phyloP scores from a whole-genome alignment of 2,797 vertebrate genomes.

The Acropternis orthonyx region DNA sequence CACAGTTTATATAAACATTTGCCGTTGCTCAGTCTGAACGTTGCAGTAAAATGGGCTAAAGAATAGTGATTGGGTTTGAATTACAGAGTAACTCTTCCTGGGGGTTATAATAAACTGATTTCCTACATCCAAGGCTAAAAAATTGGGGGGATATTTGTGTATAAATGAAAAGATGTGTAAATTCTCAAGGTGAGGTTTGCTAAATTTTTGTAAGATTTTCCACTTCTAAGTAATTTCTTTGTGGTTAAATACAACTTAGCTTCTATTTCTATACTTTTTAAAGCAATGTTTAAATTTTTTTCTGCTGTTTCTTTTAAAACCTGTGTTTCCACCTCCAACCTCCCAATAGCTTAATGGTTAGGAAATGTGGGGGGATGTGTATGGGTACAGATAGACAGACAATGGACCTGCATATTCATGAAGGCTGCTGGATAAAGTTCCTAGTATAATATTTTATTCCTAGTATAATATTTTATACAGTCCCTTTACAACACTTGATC shows the following conservation, averaged over 20 bases:
- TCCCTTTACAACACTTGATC: not conserved
- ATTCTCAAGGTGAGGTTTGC: not conserved
- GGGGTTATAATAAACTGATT: not conserved
- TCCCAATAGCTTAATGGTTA: not conserved
- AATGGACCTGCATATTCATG: not conserved
- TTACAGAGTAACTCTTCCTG: not conserved
- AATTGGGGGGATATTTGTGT: accelerated
- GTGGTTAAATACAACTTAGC: not conserved
- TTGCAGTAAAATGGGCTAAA: not conserved
- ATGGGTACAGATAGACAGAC: not conserved
- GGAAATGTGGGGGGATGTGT: not conserved
- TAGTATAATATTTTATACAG: not conserved
- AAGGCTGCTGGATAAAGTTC: not conserved
- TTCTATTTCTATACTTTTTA: not conserved
- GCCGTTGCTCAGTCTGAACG: not conserved
- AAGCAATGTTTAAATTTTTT: not conserved
- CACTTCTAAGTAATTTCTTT: not conserved
- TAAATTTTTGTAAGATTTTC: not conserved
- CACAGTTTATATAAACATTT: not conserved
- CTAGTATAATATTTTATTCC: not conserved
- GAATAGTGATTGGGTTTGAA: not conserved
- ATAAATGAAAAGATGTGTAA: not conserved
- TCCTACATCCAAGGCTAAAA: not conserved
- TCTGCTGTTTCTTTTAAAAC: not conserved
- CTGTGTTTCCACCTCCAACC: not conserved